These are phyloP conservation scores for Ochropleura leucogaster DNA, from an alignment of 2,888 invertebrate genomes.

Conservation along the genomic window DNA sequence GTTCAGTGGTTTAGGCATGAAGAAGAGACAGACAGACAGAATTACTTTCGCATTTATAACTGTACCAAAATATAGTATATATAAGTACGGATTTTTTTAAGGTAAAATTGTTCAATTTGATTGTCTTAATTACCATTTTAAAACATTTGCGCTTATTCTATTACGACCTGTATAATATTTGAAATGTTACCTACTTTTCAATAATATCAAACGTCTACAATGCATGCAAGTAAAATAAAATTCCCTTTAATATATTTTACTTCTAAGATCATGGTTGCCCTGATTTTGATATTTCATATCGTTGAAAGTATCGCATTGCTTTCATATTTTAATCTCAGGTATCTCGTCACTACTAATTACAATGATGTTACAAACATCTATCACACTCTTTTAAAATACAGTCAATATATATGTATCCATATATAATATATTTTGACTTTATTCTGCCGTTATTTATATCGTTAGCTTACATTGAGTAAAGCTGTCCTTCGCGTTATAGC, in stretches of 20 bases:
- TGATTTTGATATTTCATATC: constrained; percentile 35
- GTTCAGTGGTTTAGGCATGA: no score
- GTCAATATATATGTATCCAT: background rate
- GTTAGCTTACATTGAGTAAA: background rate
- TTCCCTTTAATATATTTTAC: constrained; percentile 6
- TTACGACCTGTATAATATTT: constrained; percentile 2
- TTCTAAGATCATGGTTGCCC: background rate
- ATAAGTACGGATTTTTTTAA: no score
- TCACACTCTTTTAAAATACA: constrained; percentile 9
- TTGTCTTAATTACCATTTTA: no score
- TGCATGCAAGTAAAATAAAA: background rate
- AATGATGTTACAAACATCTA: constrained; percentile 19
- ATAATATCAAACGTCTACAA: constrained; percentile 27
- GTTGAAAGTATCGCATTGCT: constrained; percentile 19
- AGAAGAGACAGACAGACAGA: no score
- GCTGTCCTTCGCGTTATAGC: background rate
- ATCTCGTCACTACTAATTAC: constrained; percentile 37
- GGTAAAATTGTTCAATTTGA: no score
- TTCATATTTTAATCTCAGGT: constrained; percentile 34
- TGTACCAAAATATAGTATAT: no score
- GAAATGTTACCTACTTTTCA: constrained; percentile 11
- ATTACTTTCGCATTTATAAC: no score
- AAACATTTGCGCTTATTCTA: background rate
- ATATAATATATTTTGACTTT: constrained; percentile 9
- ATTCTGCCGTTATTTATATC: background rate